Base-by-base conservation (phyloP, 2,113 vertebrate species). In the Nannospalax galili region DNA sequence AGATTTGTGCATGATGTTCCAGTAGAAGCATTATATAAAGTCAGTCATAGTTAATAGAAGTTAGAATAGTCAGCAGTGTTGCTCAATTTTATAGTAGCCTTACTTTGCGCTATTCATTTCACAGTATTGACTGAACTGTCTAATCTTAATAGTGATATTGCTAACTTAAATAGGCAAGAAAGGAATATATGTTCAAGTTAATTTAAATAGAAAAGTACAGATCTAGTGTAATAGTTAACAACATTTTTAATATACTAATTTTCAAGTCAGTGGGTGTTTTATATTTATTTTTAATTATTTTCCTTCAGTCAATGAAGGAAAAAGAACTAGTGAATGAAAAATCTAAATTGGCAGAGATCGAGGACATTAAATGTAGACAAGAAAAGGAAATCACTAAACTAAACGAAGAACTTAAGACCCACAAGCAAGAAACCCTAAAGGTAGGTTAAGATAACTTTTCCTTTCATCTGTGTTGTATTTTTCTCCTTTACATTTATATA, bases 251-350 rank as follows among this genome's bases (percentile, higher is more conserved):
- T 60, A 75, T 1, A 56, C 65, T 88, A 85, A 37, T 87, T 94
- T 90, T 95, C 58, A 95, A 40, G 24, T 92, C 94, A 56, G 28
- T 93, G 45, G 65, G 86, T 90, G 48, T 37, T 90, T 91, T 77
- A 94, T 90, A 81, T 80, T 90, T 93, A 69, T 90, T 91, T 81
- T 88, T 58, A 37, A 73, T 88, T 1, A 65, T 89, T 81, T 98
- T 97, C 97, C 35, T 84, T 19, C 92, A 99, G 99, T 98, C 96
- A 95, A 97, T 98, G 80, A 98, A 98, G 87, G 99, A 99, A 96
- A 99, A 99, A 94, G 99, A 99, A 79, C 96, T 99, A 96, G 98
- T 98, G 96, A 99, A 99, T 97, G 99, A 99, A 98, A 99, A 98
- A 96, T 98, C 97, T 90, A 99, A 98, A 97, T 97, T 98, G 22